Evolutionary conservation across 1,140 invertebrate species (phyloP), one percentile per base, ranked within the genome.

Genomic region (Nasonia vitripennis): DNA sequence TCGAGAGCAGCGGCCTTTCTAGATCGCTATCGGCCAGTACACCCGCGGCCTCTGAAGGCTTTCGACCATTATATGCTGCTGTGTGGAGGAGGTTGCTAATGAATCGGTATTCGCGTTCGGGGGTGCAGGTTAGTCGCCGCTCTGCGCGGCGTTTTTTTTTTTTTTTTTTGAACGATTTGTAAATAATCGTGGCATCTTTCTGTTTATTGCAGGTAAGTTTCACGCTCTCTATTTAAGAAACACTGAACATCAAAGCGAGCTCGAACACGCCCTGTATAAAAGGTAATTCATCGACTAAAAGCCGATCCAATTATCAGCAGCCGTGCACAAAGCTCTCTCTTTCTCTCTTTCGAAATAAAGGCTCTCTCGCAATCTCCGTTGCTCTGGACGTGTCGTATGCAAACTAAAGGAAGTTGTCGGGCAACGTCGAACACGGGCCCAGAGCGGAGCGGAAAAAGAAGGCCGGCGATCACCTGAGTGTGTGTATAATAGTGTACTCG

Each of bases 391-490:
- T 80, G 48, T 84, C 45, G 77, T 75, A 85, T 85, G 78, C 70
- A 81, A 81, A 85, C 55, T 81, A 84, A 84, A 84, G 67, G 77
- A 84, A 84, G 77, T 84, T 79, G 77, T 84, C 75, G 48, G 71
- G 70, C 41, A 55, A 17, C n/a, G 51, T 27, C 34, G 78, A 80
- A 85, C 83, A 85, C 78, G 78, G 14, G 17, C 45, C 27, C 23
- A 6, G 34, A 3, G 34, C 34, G 62, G 70, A 45, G 45, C 14
- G 62, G 79, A 81, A 81, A 70, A 81, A 70, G 41, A 71, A 81
- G 17, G 74, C 45, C 70, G 27, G 23, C 79, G 68, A 79, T 84
- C 77, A 79, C 83, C 83, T 84, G 27, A 27, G 27, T 27, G 45
- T 71, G 55, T 62, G 6, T 62, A n/a, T 62, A 62, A 20, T 20